Base-by-base conservation (phyloP, 2,888 invertebrate genomes). In the Copidosoma aretas region DNA sequence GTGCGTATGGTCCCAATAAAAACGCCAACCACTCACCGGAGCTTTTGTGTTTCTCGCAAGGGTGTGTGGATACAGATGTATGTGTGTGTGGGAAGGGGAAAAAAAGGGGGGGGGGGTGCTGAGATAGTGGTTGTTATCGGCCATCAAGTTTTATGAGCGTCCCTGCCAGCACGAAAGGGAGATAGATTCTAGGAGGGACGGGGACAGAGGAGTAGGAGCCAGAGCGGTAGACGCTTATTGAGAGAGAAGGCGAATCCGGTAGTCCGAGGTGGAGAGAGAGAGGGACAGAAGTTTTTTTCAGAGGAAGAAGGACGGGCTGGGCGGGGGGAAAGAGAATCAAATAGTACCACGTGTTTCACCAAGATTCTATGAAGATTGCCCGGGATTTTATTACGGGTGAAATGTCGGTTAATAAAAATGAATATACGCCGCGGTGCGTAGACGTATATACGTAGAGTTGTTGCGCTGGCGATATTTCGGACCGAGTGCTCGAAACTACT, bases 331-430 rank as follows among this genome's bases (percentile, higher is more conserved):
- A 71, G 73, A 75, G 75, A 68, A 73, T 68, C 72, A 73, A 73
- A 73, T 60, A 73, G 74, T 62, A 60, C 80, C 80, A 80, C 81
- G 81, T 82, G 82, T 82, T 81, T 82, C 82, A 79, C 81, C 81
- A 83, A 83, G 83, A 83, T 83, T 83, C 82, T 82, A 83, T 82
- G 82, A 83, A 83, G 83, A 83, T 83, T 83, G 83, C 81, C 78
- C 78, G 77, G 80, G 79, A 81, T 83, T 83, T 83, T 83, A 83
- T 83, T 82, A 82, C 80, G 79, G 80, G 78, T 81, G 82, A 83
- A 83, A 83, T 80, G 83, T 82, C 80, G 83, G 82, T 83, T 83
- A 83, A 83, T 83, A 83, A 83, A 83, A 83, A 83, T 83, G 82
- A 83, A 83, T 82, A 81, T 76, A 75, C 70, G 72, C 24, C 70